Evolutionary conservation across 2,113 vertebrate species (phyloP).

Genomic region (Myrmecobius fasciatus): DNA sequence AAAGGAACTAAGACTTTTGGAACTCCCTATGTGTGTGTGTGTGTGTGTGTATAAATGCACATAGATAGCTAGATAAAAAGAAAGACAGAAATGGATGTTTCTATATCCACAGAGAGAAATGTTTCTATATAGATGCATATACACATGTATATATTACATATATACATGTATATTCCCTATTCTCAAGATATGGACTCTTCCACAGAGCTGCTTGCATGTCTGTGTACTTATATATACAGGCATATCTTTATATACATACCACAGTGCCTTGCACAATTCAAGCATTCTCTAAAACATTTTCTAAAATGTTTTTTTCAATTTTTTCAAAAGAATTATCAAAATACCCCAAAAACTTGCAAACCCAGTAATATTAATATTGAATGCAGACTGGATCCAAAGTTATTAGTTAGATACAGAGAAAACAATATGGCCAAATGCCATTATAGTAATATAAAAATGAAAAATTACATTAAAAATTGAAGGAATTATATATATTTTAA

Average conservation of each 20-base stretch:
- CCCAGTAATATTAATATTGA: constrained; percentile 1
- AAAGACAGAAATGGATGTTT: not conserved
- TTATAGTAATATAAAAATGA: not conserved
- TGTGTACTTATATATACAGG: not conserved
- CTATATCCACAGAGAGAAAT: not conserved
- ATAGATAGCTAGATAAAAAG: not conserved
- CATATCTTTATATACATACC: not conserved
- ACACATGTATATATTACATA: not conserved
- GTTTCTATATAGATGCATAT: not conserved
- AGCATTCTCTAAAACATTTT: not conserved
- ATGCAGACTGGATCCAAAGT: constrained; percentile 24
- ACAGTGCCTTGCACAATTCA: not conserved
- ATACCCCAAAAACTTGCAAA: not conserved
- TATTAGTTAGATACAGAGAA: not conserved
- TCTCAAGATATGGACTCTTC: not conserved
- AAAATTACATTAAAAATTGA: not conserved
- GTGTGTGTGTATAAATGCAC: not conserved
- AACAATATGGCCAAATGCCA: not conserved
- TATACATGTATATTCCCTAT: not conserved
- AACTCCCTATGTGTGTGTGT: rapidly evolving
- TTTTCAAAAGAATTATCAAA: not conserved
- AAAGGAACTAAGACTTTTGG: not conserved
- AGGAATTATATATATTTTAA: not conserved
- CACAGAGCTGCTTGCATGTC: not conserved
- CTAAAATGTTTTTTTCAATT: not conserved